Evolutionary conservation across 2,113 vertebrate genomes (phyloP), one percentile per base, ranked within the genome.

Genomic region (Callospermophilus lateralis): DNA sequence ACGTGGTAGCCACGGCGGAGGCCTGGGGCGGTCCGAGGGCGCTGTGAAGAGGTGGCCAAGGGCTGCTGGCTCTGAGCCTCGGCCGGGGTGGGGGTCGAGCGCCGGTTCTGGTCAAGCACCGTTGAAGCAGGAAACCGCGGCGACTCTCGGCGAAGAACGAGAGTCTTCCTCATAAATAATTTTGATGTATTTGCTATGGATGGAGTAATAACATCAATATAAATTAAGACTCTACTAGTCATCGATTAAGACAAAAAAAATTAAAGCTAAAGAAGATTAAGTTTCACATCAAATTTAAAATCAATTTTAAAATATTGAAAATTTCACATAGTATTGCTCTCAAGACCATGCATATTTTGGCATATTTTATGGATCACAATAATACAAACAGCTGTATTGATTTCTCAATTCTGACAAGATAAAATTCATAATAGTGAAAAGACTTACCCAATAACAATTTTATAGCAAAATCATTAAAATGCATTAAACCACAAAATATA

Each of bases 341-440:
- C 67, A 90, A 84, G n/a, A 53, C 77, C 0, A 8, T 89, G 80
- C 80, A 37, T 26, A 70, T 88, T 92, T 92, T 42, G 72, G 58
- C 32, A 32, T 79, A 34, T 86, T 96, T 95, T 96, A 96, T 89
- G 83, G n/a, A 32, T 42, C 37, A 37, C 24, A 72, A 58, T 77
- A 89, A 94, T 93, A 53, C n/a, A 53, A 90, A 79, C 20, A 94
- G 55, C 58, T 58, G 15, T 72, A 97, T 55, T 96, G 93, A 97
- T 92, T 95, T 96, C 89, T 94, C 83, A 77, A 10, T 96, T 96
- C 91, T 93, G 58, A 89, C 48, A 34, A 72, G 61, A 91, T 91
- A 88, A 90, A 94, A 95, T 83, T 70, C 20, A 48, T 89, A 93
- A 39, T 95, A 90, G 86, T 94, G 86, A 96, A 96, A 96, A 97